Evolutionary conservation across 2,797 vertebrate species (phyloP).

Genomic region (Enteromius argenteus): DNA sequence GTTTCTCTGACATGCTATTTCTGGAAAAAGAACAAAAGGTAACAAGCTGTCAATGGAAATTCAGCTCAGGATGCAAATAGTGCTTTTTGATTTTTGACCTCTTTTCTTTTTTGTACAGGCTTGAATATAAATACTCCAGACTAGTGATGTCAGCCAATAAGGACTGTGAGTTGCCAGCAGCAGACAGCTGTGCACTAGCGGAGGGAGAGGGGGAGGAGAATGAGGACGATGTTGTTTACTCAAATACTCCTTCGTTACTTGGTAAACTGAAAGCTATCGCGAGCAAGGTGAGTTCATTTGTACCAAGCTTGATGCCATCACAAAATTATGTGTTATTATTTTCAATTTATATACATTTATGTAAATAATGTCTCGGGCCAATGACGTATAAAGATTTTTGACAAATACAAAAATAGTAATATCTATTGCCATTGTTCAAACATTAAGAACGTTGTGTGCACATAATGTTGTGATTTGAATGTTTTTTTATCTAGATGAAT

Average conservation of each 20-base stretch:
- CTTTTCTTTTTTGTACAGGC: constrained; percentile 70
- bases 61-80: background rate
- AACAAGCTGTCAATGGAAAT: constrained; percentile 2
- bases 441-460: too few relatives aligned
- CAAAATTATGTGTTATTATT: background rate
- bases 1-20: constrained; percentile 95
- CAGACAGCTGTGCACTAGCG: constrained; percentile 98
- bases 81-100: background rate
- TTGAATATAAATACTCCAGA: constrained; percentile 98
- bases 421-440: too few relatives aligned
- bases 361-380: background rate
- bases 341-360: background rate
- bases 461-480: too few relatives aligned
- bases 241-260: constrained; percentile 92
- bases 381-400: too few relatives aligned
- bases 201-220: constrained; percentile 91
- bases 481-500: too few relatives aligned
- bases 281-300: constrained; percentile 85
- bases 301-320: background rate
- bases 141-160: constrained; percentile 96
- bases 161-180: constrained; percentile 94
- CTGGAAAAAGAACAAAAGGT: constrained; percentile 99
- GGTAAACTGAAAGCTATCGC: constrained; percentile 95
- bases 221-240: constrained; percentile 94
- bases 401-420: too few relatives aligned